Percentiles rank a stretch among this genome's conserved stretches.
These are phyloP conservation scores for Pithecia hirsuta DNA, from an alignment of 2,797 vertebrate genomes.

Conservation along the genomic window DNA sequence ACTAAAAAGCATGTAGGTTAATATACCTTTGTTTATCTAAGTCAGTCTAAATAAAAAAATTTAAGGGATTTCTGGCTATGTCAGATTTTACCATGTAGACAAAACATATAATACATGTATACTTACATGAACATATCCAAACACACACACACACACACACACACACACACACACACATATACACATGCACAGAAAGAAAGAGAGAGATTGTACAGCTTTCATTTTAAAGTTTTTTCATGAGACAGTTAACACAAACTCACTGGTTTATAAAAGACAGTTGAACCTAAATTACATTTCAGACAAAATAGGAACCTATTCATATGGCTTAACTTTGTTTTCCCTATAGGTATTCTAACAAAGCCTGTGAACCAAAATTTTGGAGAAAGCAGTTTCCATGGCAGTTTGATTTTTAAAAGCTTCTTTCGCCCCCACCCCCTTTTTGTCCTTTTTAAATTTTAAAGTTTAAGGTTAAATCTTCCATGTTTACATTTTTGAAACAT, in stretches of 20 bases:
- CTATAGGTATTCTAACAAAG: background rate
- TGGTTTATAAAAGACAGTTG: background rate
- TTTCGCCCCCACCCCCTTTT: background rate
- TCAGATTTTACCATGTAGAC: background rate
- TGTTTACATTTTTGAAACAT: background rate
- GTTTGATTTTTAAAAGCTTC: background rate
- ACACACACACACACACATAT: accelerated
- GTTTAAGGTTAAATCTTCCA: background rate
- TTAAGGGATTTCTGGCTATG: background rate
- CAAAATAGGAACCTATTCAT: background rate
- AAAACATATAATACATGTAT: background rate
- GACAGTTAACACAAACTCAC: background rate
- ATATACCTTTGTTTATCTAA: too few species aligned
- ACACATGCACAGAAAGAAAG: accelerated
- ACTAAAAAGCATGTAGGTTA: background rate
- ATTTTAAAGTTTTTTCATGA: background rate
- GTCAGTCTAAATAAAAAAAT: background rate
- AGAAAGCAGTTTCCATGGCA: background rate
- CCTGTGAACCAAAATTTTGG: background rate
- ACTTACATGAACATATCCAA: background rate
- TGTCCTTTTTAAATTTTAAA: background rate
- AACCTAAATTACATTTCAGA: background rate
- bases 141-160: background rate
- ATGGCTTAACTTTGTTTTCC: background rate
- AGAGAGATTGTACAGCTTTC: background rate